phyloP scores from a whole-genome alignment of 2,113 vertebrate genomes.

The Syngnathus scovelli region DNA sequence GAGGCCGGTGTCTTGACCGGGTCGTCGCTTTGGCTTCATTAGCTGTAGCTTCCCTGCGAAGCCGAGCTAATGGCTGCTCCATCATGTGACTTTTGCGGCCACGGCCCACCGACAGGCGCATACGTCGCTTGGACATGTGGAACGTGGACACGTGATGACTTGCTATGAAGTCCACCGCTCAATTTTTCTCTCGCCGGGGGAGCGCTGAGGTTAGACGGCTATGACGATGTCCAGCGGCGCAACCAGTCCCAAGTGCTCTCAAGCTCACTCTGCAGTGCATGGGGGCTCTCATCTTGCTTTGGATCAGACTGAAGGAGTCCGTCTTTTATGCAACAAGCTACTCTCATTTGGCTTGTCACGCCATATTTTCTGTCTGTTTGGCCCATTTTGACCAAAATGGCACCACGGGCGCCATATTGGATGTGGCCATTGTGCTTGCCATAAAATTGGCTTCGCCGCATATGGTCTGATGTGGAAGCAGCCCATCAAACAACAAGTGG shows the following conservation, averaged over 20 bases:
- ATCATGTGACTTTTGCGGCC: constrained; percentile 43
- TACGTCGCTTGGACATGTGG: constrained; percentile 43
- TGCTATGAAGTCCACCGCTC: constrained; percentile 36
- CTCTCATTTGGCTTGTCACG: not conserved
- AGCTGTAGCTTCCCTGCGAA: constrained; percentile 47
- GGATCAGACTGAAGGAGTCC: not conserved
- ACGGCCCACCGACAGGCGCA: constrained; percentile 23
- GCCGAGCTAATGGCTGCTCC: constrained; percentile 50
- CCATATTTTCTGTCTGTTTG: not conserved
- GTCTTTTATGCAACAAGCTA: not conserved
- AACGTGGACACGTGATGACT: constrained; percentile 37
- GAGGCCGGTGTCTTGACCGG: constrained; percentile 47
- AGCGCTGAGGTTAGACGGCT: constrained; percentile 25
- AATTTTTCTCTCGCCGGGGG: constrained; percentile 20
- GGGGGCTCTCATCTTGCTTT: not conserved
- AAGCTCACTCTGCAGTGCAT: not conserved
- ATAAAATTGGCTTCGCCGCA: not conserved
- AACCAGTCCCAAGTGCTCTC: not conserved
- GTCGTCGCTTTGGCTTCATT: constrained; percentile 51
- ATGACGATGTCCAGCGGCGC: constrained; percentile 47
- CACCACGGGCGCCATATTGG: too few relatives aligned
- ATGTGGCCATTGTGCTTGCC: not conserved
- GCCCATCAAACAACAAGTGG: not conserved
- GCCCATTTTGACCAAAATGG: too few relatives aligned
- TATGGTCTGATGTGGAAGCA: not conserved